phyloP scores from a whole-genome alignment of 2,797 vertebrate species.

The Thaleichthys pacificus region DNA sequence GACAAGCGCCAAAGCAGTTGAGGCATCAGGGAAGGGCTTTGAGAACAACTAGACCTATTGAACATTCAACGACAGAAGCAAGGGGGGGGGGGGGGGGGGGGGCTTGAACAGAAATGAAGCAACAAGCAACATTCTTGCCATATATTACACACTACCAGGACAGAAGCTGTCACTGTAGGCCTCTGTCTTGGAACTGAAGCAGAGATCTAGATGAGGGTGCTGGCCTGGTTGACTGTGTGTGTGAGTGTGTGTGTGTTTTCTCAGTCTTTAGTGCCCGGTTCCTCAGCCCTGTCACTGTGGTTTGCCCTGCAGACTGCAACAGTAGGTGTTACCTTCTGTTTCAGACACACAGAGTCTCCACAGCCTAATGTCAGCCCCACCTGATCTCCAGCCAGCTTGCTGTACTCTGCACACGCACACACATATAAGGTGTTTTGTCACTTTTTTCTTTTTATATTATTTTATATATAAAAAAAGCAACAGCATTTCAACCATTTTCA shows the following conservation, averaged over 20 bases:
- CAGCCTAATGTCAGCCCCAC: conserved; percentile 40
- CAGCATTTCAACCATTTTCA: conserved; percentile 53
- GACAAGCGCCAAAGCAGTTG: conserved; percentile 70
- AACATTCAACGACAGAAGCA: conserved; percentile 77
- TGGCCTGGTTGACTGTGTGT: conserved; percentile 18
- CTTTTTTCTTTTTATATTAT: conserved; percentile 48
- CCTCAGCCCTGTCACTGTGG: conserved; percentile 56
- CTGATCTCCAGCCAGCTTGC: conserved; percentile 42
- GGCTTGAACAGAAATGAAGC: conserved; percentile 68
- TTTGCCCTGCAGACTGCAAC: conserved; percentile 27
- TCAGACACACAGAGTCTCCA: conserved; percentile 46
- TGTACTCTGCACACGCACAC: conserved; percentile 39
- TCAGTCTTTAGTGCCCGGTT: conserved; percentile 39
- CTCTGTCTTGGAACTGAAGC: conserved; percentile 31
- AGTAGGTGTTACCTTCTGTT: background rate
- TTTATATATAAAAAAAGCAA: conserved; percentile 49
- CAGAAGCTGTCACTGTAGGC: conserved; percentile 35
- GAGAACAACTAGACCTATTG: conserved; percentile 62
- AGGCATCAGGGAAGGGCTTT: conserved; percentile 51
- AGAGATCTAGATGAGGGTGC: conserved; percentile 33
- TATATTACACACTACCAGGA: conserved; percentile 65
- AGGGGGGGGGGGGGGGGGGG: conserved; percentile 25
- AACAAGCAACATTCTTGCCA: conserved; percentile 61
- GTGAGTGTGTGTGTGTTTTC: conserved; percentile 42
- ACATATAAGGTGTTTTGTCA: conserved; percentile 32